Evolutionary conservation across 37 sponge, comb jelly and placozoan species (phyloP), one percentile per base, ranked within the genome.

Genomic region (Halichondria panicea): DNA sequence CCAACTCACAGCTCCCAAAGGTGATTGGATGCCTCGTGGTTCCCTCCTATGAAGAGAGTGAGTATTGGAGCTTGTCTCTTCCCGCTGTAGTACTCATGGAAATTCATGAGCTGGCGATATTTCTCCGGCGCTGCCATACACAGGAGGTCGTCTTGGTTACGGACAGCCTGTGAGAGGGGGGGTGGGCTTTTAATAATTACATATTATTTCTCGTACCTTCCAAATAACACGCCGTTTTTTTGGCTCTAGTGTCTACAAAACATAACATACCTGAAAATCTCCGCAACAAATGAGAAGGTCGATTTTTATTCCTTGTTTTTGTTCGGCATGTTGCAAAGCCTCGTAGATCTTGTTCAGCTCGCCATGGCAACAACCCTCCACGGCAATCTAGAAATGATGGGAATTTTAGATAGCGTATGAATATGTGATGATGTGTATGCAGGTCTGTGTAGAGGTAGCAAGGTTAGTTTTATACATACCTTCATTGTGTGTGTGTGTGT

Each of bases 261-360:
- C 60, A 11, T 7, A 8, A 24, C 25, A 11, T 2, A 96, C 93
- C 85, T 97, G 95, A 57, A 98, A 98, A 56, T 98, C 99, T 30
- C 99, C 99, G 70, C 99, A 98, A 54, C 96, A 95, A 1, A 98
- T 67, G 28, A 98, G 79, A 52, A 98, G 68, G 78, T 98, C 99
- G 15, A 98, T 66, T 33, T 86, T 87, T n/a, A 83, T 74, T 39
- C 84, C 89, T 39, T 92, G 79, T 59, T 74, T 74, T 60, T 78
- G 65, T 68, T 92, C 77, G 7, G 69, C 64, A 60, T 83, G 45
- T 0, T 34, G 28, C 24, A 98, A 55, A 0, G 80, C 72, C 38
- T 76, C 81, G 73, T 98, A 98, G 32, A 98, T 95, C 50, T 79
- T 80, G 68, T 98, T 95, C 67, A 98, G 75, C 65, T 89, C 88